Conservation (phyloP, 2,888 invertebrate genomes). For the Melanchra persicariae region DNA sequence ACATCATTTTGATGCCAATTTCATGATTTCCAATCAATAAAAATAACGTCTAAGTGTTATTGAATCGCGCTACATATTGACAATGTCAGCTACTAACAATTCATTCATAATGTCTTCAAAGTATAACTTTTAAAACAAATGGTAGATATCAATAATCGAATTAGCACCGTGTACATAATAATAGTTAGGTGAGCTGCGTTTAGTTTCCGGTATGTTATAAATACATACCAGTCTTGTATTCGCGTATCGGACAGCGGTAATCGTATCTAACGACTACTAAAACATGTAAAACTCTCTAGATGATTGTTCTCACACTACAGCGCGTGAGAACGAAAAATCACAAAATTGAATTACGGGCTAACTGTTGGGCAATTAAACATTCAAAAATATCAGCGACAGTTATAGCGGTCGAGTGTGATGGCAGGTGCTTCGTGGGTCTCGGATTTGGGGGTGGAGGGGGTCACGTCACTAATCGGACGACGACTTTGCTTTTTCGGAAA, state of each 20-base stretch:
- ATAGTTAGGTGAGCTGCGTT: slow-evolving; percentile 65
- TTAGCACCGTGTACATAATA: slow-evolving; percentile 66
- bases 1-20: slow-evolving; percentile 15
- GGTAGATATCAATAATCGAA: slow-evolving; percentile 65
- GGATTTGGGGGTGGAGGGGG: slow-evolving; percentile 82
- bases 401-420: slow-evolving; percentile 80
- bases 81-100: slow-evolving; percentile 52
- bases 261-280: slow-evolving; percentile 78
- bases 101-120: slow-evolving; percentile 44
- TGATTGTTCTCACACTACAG: slow-evolving; percentile 85
- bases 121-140: slow-evolving; percentile 59
- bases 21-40: slow-evolving; percentile 17
- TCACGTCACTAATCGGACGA: slow-evolving; percentile 84
- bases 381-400: slow-evolving; percentile 84
- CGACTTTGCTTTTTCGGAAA: slow-evolving; percentile 83
- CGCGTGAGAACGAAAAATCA: slow-evolving; percentile 87
- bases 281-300: slow-evolving; percentile 77
- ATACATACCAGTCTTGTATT: slow-evolving; percentile 75
- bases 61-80: slow-evolving; percentile 25
- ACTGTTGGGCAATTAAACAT: slow-evolving; percentile 87
- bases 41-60: slow-evolving; percentile 29
- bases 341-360: slow-evolving; percentile 82
- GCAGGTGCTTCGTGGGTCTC: slow-evolving; percentile 87
- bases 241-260: slow-evolving; percentile 83
- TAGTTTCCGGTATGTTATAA: slow-evolving; percentile 70